Evolutionary conservation across 92 coral and sea anemone species (phyloP), one percentile per base, ranked within the genome.

Genomic region (Parazoanthus atlanticus): DNA sequence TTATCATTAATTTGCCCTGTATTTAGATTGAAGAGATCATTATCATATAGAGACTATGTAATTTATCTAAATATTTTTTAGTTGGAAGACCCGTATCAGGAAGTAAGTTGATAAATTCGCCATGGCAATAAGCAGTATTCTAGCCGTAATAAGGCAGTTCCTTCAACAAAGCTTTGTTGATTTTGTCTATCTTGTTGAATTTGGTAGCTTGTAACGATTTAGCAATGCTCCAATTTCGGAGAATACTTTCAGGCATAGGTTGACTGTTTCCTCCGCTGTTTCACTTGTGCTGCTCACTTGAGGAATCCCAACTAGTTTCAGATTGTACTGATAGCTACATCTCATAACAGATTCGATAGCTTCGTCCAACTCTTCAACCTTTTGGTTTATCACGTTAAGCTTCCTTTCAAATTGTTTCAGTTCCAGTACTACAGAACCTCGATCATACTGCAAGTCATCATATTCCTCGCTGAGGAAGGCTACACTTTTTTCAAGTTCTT

Each of bases 101-200:
- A 78, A 66, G 74, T 34, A 49, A 38, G 72, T 64, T 88, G 76
- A 1, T 79, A 88, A 88, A 79, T 38, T 82, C 83, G 52, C 85
- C 79, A 80, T 79, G 76, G 54, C 67, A 76, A 79, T 74, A 58
- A 33, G 61, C 72, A 78, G 41, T 78, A 46, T 78, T 78, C 82
- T 78, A 26, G 54, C 82, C 82, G 54, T 78, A 78, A 78, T 78
- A 78, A 49, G 82, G 82, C 64, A 78, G 82, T 78, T 78, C 82
- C 54, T 78, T 78, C 82, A 78, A 78, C 54, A 78, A 78, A 41
- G 82, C 82, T 78, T 78, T 78, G 54, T 78, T 43, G 49, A 43
- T 43, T 43, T 43, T 43, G 49, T 43, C 49, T 43, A 43, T 43
- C 49, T 43, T 43, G 49, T 43, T 43, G 49, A 43, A 43, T 43